A percentile compares a stretch with the other conserved stretches of the same genome.
phyloP scores from a whole-genome alignment of 2,113 vertebrate species.

The Tachysurus vachellii region DNA sequence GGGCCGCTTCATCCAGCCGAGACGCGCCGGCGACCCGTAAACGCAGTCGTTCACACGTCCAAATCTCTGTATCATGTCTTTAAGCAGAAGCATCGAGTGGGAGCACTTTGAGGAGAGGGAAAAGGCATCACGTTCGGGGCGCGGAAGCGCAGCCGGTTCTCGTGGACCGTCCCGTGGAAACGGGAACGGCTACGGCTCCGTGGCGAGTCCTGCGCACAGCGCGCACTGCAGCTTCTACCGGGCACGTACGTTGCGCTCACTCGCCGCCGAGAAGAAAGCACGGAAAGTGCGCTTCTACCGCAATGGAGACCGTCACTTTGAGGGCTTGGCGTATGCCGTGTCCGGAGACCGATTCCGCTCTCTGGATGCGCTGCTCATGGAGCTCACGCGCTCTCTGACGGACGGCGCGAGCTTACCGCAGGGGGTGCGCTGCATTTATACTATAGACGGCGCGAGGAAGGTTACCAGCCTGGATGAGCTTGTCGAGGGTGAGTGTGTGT shows the following conservation, averaged over 20 bases:
- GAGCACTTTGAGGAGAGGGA: conserved; percentile 96
- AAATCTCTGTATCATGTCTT: conserved; percentile 66
- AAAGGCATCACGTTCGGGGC: conserved; percentile 75
- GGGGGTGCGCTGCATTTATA: conserved; percentile 89
- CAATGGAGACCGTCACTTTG: conserved; percentile 97
- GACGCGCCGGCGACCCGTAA: not conserved
- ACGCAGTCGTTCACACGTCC: not conserved
- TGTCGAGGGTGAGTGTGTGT: conserved; percentile 81
- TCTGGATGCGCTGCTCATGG: conserved; percentile 89
- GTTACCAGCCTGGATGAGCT: conserved; percentile 89
- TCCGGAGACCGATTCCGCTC: conserved; percentile 92
- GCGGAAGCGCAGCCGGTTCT: not conserved
- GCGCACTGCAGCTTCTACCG: conserved; percentile 98
- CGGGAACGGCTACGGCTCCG: conserved; percentile 81
- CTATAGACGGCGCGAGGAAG: conserved; percentile 85
- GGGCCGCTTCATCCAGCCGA: not conserved
- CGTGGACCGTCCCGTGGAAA: conserved; percentile 61
- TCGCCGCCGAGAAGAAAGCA: conserved; percentile 92
- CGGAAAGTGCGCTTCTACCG: conserved; percentile 94
- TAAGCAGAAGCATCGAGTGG: conserved; percentile 87
- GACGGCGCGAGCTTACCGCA: conserved; percentile 96
- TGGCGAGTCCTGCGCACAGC: conserved; percentile 95
- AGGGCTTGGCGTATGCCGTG: conserved; percentile 92
- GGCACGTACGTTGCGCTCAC: conserved; percentile 93
- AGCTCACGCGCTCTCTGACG: conserved; percentile 91